These are phyloP conservation scores for Drosophila nikananu DNA, from an alignment of 1,140 invertebrate genomes.

Conservation along the genomic window DNA sequence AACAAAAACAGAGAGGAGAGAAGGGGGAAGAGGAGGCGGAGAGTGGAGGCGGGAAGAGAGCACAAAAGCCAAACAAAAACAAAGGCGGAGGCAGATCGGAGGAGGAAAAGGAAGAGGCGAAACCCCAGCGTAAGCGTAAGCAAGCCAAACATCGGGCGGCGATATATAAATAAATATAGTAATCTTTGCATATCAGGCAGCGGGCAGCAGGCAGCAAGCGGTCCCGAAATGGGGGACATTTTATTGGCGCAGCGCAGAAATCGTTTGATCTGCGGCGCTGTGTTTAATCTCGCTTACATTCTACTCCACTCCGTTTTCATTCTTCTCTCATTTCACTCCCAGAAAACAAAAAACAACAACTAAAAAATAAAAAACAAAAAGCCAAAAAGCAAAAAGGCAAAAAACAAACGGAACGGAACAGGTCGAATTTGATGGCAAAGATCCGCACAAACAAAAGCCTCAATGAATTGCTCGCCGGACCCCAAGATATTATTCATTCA, in stretches of 20 bases:
- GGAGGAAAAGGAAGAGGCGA: slow-evolving; percentile 34
- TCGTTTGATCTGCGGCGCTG: slow-evolving; percentile 74
- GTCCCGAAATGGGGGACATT: slow-evolving; percentile 72
- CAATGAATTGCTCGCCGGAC: slow-evolving; percentile 37
- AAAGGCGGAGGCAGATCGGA: slow-evolving; percentile 41
- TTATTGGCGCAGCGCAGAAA: slow-evolving; percentile 79
- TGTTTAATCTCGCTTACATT: slow-evolving; percentile 46
- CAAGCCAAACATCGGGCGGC: slow-evolving; percentile 76
- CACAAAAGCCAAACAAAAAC: slow-evolving; percentile 47
- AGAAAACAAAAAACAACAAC: slow-evolving; percentile 15
- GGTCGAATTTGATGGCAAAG: slow-evolving; percentile 28
- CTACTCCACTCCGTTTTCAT: slow-evolving; percentile 40
- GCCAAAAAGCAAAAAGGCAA: neutral
- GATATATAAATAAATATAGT: slow-evolving; percentile 76
- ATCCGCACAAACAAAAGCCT: slow-evolving; percentile 31
- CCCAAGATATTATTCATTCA: slow-evolving; percentile 34
- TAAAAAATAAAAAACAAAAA: slow-evolving; percentile 14
- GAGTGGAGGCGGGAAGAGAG: slow-evolving; percentile 6
- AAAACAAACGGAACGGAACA: slow-evolving; percentile 39
- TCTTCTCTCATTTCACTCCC: slow-evolving; percentile 43
- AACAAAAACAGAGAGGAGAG: slow-evolving; percentile 58
- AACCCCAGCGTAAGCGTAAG: slow-evolving; percentile 67
- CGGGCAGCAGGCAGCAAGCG: slow-evolving; percentile 39
- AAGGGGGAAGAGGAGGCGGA: neutral
- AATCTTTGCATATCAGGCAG: slow-evolving; percentile 82